Evolutionary conservation across 2,888 invertebrate species (phyloP).

Genomic region (Desoria tigrina): DNA sequence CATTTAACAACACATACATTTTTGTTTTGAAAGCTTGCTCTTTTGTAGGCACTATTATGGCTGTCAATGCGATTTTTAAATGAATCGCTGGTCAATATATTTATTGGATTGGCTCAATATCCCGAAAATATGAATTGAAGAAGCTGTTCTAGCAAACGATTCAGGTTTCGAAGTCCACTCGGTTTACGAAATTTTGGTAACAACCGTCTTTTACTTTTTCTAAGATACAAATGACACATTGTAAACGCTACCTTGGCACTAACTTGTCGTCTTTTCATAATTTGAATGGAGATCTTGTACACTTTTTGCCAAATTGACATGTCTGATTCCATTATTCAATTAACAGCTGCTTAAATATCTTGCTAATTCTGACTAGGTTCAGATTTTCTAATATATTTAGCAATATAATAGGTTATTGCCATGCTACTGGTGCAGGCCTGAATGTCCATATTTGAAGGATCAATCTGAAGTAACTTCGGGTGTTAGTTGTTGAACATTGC

Average conservation of each 20-base stretch:
- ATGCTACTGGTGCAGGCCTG: slow-evolving; percentile 23
- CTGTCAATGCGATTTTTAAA: too few relatives aligned
- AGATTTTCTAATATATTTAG: slow-evolving; percentile 33
- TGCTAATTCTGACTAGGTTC: slow-evolving; percentile 16
- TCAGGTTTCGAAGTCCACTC: slow-evolving; percentile 16
- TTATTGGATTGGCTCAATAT: too few relatives aligned
- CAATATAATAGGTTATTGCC: slow-evolving; percentile 33
- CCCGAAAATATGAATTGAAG: too few relatives aligned
- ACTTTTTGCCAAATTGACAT: not conserved
- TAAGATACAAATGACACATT: slow-evolving; percentile 20
- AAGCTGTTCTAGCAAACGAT: slow-evolving; percentile 33
- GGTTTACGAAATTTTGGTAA: slow-evolving; percentile 9
- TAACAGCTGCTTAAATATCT: slow-evolving; percentile 16
- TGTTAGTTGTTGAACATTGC: slow-evolving; percentile 32
- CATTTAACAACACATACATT: not conserved
- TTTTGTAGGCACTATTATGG: too few relatives aligned
- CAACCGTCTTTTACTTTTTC: slow-evolving; percentile 10
- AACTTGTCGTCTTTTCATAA: slow-evolving; percentile 25
- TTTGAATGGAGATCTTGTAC: not conserved
- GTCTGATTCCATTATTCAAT: not conserved
- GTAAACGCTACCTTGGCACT: slow-evolving; percentile 23
- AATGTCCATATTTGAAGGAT: slow-evolving; percentile 34
- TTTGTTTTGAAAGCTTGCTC: slow-evolving; percentile 13
- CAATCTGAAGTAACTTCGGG: slow-evolving; percentile 27
- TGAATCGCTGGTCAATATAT: too few relatives aligned